Percentiles rank a stretch among this genome's conserved stretches.
Evolutionary conservation across 2,113 vertebrate genomes (phyloP).

Genomic region (Buteo buteo): DNA sequence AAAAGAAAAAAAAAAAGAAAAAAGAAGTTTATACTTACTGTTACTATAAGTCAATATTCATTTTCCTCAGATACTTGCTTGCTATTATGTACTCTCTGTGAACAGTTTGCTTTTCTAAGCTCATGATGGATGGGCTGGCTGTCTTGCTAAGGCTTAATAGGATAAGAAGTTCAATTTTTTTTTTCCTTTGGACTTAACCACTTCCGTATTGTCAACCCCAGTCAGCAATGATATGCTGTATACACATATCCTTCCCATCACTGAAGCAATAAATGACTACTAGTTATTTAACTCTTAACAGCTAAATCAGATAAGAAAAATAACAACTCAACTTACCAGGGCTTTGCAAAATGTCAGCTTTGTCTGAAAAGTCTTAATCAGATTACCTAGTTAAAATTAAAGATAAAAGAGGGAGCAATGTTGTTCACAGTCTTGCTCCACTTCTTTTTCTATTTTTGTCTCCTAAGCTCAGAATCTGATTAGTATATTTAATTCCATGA

Average conservation of each 20-base stretch:
- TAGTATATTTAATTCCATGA: slow-evolving; percentile 83
- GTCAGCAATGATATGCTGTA: neutral
- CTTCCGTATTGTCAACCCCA: neutral
- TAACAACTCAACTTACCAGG: slow-evolving; percentile 24
- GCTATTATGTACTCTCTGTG: neutral
- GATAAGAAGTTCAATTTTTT: neutral
- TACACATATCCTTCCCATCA: neutral
- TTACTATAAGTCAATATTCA: neutral
- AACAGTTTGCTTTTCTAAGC: neutral
- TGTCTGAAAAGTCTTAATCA: neutral
- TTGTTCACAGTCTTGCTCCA: slow-evolving; percentile 58
- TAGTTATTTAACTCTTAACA: neutral
- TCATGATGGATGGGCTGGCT: neutral
- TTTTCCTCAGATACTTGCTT: neutral
- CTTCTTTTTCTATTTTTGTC: slow-evolving; percentile 85
- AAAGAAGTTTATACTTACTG: neutral
- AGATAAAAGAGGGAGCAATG: slow-evolving; percentile 7
- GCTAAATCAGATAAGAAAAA: neutral
- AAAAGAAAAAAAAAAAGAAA: no score
- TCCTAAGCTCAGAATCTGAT: slow-evolving; percentile 85
- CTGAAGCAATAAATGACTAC: neutral
- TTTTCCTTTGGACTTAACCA: neutral
- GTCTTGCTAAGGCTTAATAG: neutral
- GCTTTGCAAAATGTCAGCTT: neutral
- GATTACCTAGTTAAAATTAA: slow-evolving; percentile 41